A percentile compares a stretch with the other conserved stretches of the same genome.
Conservation (phyloP, 2,797 vertebrate species). For the Masticophis lateralis region DNA sequence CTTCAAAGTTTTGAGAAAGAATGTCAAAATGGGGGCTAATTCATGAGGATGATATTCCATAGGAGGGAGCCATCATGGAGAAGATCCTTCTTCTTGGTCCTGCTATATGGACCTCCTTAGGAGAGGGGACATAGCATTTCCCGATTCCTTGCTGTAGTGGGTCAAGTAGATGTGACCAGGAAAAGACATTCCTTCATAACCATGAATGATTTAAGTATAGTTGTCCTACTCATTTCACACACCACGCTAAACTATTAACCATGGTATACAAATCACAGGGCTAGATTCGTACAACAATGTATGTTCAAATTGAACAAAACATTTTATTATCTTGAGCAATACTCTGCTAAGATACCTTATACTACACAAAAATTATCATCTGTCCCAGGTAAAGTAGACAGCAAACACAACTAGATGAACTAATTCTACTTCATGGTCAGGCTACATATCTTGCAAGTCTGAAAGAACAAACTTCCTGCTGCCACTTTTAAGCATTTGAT, state of each 20-base stretch:
- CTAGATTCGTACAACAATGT: not conserved
- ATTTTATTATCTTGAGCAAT: not conserved
- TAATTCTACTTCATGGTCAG: too few relatives aligned
- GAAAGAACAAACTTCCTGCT: not conserved
- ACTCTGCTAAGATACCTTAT: not conserved
- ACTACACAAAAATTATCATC: not conserved
- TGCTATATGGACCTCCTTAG: not conserved
- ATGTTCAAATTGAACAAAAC: not conserved
- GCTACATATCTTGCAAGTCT: too few relatives aligned
- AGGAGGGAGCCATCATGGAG: not conserved
- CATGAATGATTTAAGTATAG: not conserved
- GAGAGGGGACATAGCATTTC: not conserved
- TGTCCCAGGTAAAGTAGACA: too few relatives aligned
- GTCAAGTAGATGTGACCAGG: not conserved
- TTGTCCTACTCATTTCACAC: not conserved
- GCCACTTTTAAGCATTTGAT: not conserved
- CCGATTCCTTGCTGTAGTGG: not conserved
- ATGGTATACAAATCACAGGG: not conserved
- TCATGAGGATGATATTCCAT: not conserved
- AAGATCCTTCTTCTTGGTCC: not conserved
- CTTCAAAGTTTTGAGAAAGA: not conserved
- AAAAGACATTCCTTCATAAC: not conserved
- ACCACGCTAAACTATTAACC: not conserved
- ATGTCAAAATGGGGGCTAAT: not conserved
- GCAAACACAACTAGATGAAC: too few relatives aligned